Percentiles rank a stretch among this genome's conserved stretches.
These are phyloP conservation scores for Synergus japonicus DNA, from an alignment of 2,888 invertebrate genomes.

Conservation along the genomic window DNA sequence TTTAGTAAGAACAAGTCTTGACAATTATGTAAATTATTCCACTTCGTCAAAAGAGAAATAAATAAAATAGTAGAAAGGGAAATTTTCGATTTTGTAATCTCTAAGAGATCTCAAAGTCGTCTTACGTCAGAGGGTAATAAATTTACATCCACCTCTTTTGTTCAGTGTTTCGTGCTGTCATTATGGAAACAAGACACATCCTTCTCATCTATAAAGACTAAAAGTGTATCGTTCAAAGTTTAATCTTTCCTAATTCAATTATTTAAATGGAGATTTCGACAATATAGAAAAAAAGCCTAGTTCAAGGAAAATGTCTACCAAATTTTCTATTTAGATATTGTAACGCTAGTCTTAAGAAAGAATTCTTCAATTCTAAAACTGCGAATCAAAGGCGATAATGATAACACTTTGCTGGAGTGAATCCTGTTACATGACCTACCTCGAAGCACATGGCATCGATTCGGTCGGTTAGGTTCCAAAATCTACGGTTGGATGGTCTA, in stretches of 20 bases:
- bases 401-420: conserved; percentile 19
- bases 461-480: conserved; percentile 35
- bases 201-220: neutral
- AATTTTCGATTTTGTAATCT: conserved; percentile 33
- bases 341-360: neutral
- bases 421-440: conserved; percentile 41
- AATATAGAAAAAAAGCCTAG: neutral
- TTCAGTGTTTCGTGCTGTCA: neutral
- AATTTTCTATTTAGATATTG: neutral
- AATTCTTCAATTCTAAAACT: neutral
- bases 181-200: conserved; percentile 24
- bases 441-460: conserved; percentile 37
- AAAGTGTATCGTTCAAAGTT: conserved; percentile 19
- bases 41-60: neutral
- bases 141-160: conserved; percentile 14
- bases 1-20: neutral
- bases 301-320: too few relatives aligned
- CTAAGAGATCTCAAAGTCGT: conserved; percentile 2
- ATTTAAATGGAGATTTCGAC: neutral
- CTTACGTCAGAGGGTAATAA: conserved; percentile 27
- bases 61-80: neutral
- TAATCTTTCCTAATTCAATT: neutral
- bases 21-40: neutral
- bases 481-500: conserved; percentile 24
- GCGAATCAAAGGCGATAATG: neutral